Base-by-base conservation (phyloP, 2,113 vertebrate genomes). In the Cololabis saira region DNA sequence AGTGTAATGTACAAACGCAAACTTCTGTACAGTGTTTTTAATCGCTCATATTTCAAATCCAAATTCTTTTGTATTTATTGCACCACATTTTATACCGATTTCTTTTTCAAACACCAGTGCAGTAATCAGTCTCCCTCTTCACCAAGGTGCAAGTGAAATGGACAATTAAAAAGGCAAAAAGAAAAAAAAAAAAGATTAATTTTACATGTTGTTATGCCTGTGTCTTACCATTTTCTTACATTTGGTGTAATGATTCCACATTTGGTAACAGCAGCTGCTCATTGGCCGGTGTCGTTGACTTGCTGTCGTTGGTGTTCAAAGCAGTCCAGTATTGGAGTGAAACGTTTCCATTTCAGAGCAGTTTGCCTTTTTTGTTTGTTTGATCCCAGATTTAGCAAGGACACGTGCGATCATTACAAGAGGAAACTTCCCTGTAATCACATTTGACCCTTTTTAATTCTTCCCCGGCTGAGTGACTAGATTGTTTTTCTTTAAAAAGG, bases 21-120 rank as follows among this genome's bases (percentile, higher is more conserved):
- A 83, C 85, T 80, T 43, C 84, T 91, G 88, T 91, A 88, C 88
- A 90, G 89, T 90, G 90, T 92, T 91, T 90, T 88, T 90, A 92
- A 87, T 85, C 74, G 60, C 83, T 90, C 87, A 89, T 91, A 78
- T 76, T 74, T 88, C 85, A 81, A 78, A 86, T 84, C 79, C 24
- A 74, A 69, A 85, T 79, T 74, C 58, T 84, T 88, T 89, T 89
- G 79, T 87, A 88, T 88, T 91, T 86, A 84, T 89, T 75, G 62
- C 85, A 89, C 85, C 87, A 81, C 84, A 78, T 90, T 90, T 91
- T 90, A 86, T 89, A 89, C 81, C 59, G 71, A 52, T 88, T 89
- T 87, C 59, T 76, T 89, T 47, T 83, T 82, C 76, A 81, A 74
- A 85, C 85, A 89, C 87, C 80, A 86, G 83, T 89, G 84, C 84